Conservation (phyloP, 2,113 vertebrate species). For the Pyxicephalus adspersus region DNA sequence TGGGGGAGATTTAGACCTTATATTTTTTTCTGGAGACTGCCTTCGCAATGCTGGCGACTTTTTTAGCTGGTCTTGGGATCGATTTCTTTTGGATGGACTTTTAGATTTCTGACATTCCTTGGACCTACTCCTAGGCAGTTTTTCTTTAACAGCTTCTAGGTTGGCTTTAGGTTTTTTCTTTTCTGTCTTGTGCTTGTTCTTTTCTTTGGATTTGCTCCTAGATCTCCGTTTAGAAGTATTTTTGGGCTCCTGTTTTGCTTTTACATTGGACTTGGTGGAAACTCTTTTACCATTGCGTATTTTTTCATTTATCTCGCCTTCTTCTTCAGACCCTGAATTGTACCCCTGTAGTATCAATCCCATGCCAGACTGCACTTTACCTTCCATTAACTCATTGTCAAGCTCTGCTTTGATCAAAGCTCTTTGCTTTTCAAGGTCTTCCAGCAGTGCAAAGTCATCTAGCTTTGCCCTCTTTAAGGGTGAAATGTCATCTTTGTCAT, state of each 20-base stretch:
- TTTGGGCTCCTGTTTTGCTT: slow-evolving; percentile 87
- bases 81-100: slow-evolving; percentile 80
- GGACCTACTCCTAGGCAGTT: slow-evolving; percentile 81
- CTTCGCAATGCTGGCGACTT: slow-evolving; percentile 75
- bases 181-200: slow-evolving; percentile 84
- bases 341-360: slow-evolving; percentile 97
- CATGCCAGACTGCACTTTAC: slow-evolving; percentile 97
- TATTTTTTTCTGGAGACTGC: slow-evolving; percentile 76
- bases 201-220: slow-evolving; percentile 87
- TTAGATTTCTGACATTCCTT: slow-evolving; percentile 86
- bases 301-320: slow-evolving; percentile 87
- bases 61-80: slow-evolving; percentile 81
- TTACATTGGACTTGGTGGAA: slow-evolving; percentile 75
- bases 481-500: slow-evolving; percentile 78
- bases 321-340: slow-evolving; percentile 96
- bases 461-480: slow-evolving; percentile 91
- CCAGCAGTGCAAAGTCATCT: slow-evolving; percentile 92
- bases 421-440: slow-evolving; percentile 97
- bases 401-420: slow-evolving; percentile 98
- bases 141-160: slow-evolving; percentile 75
- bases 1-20: slow-evolving; percentile 73
- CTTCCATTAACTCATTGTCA: slow-evolving; percentile 97
- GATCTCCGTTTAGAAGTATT: slow-evolving; percentile 81
- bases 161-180: slow-evolving; percentile 83
- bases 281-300: slow-evolving; percentile 84